These are phyloP conservation scores for Dryoscopus gambensis DNA, from an alignment of 2,113 vertebrate genomes.

Conservation along the genomic window DNA sequence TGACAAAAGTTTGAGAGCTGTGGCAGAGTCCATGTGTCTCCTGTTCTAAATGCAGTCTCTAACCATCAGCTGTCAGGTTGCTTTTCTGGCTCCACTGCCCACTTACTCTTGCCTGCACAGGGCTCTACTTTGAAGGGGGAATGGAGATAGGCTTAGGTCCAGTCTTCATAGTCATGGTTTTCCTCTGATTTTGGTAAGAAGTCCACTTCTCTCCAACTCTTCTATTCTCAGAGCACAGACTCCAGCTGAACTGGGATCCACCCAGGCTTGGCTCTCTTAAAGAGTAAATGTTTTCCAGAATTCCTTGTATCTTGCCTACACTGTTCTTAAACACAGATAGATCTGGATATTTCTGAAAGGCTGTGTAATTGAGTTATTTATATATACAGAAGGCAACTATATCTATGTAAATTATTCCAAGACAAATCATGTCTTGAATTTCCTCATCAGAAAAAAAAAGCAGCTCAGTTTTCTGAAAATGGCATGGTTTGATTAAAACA, in stretches of 20 bases:
- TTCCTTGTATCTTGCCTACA: not conserved
- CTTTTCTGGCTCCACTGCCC: not conserved
- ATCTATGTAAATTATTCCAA: not conserved
- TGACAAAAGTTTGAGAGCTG: not conserved
- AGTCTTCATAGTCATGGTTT: not conserved
- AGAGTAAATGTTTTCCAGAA: not conserved
- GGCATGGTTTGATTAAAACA: not conserved
- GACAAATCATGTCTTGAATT: not conserved
- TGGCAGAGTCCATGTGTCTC: not conserved
- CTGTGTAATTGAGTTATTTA: not conserved
- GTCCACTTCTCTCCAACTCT: not conserved
- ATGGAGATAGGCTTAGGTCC: not conserved
- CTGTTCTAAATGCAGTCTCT: not conserved
- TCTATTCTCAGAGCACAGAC: not conserved
- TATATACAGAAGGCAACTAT: not conserved
- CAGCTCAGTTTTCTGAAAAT: not conserved
- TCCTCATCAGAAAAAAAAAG: not conserved
- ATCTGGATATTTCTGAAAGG: not conserved
- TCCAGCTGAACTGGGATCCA: not conserved
- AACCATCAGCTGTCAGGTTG: not conserved
- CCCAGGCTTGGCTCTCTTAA: not conserved
- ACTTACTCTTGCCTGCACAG: not conserved
- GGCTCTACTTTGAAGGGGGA: not conserved
- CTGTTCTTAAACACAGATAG: not conserved
- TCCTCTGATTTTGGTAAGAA: not conserved